These are phyloP conservation scores for Leucoraja ocellata DNA, from an alignment of 2,797 vertebrate genomes.

Conservation along the genomic window DNA sequence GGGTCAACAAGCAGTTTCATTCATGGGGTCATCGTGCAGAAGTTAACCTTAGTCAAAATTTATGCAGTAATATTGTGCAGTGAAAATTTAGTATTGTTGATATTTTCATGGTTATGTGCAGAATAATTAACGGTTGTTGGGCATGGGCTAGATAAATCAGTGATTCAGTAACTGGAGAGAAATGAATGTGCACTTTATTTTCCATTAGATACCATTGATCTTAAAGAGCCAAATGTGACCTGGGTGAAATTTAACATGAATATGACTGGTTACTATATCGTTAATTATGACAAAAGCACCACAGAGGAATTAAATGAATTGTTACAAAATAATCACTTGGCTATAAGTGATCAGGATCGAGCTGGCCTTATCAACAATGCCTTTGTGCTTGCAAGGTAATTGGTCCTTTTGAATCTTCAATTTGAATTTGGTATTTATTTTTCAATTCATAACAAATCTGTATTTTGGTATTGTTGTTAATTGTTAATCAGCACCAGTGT, in stretches of 20 bases:
- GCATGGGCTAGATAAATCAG: too few relatives aligned
- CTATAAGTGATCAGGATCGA: constrained; percentile 73
- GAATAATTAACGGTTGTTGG: too few relatives aligned
- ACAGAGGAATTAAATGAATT: constrained; percentile 66
- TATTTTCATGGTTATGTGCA: neutral
- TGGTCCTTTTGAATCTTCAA: constrained; percentile 30
- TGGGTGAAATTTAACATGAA: constrained; percentile 87
- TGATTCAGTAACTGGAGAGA: neutral
- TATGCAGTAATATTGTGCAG: too few relatives aligned
- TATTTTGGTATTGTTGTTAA: neutral
- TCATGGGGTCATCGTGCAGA: neutral
- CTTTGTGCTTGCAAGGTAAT: constrained; percentile 80
- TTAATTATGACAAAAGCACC: constrained; percentile 70
- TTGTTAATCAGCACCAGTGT: neutral
- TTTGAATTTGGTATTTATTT: neutral
- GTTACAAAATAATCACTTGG: constrained; percentile 56
- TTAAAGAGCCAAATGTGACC: constrained; percentile 60
- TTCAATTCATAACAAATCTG: neutral
- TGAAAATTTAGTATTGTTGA: neutral
- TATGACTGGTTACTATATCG: constrained; percentile 83
- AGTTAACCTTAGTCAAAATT: neutral
- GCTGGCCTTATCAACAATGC: constrained; percentile 82
- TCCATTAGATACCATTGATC: constrained; percentile 62
- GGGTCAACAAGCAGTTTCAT: too few relatives aligned
- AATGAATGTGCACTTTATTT: constrained; percentile 40